phyloP scores from a whole-genome alignment of 2,888 invertebrate species.

The Camponotus fellah region DNA sequence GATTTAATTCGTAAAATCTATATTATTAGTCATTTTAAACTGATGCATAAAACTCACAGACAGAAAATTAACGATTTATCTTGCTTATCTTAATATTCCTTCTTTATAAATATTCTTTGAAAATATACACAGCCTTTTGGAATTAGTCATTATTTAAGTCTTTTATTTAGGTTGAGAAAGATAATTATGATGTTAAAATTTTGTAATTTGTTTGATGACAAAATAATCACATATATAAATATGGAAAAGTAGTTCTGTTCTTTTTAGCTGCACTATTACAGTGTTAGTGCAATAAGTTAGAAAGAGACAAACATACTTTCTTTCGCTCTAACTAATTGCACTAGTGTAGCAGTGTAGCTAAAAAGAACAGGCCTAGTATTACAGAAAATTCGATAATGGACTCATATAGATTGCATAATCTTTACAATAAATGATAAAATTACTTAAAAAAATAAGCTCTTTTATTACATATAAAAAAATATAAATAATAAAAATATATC shows the following conservation, averaged over 20 bases:
- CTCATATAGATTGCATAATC: neutral
- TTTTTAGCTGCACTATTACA: no score
- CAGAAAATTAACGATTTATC: neutral
- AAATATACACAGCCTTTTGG: neutral
- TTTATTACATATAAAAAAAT: constrained; percentile 13
- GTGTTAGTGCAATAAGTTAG: no score
- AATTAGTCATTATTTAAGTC: neutral
- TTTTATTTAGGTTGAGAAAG: neutral
- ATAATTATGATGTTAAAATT: neutral
- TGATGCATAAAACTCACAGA: neutral
- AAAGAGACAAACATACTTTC: no score
- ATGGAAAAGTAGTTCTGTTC: no score
- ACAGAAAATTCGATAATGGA: neutral
- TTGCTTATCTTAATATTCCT: neutral
- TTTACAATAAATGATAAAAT: constrained; percentile 10
- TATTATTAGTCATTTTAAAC: neutral
- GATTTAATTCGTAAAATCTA: neutral
- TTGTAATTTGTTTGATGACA: neutral
- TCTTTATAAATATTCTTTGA: neutral
- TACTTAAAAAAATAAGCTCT: neutral
- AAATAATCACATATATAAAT: neutral
- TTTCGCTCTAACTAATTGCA: no score
- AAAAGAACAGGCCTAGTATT: no score
- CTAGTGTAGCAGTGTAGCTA: no score
- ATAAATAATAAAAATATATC: constrained; percentile 6